Conservation (phyloP, 1,140 invertebrate species). For the Drepana arcuata region DNA sequence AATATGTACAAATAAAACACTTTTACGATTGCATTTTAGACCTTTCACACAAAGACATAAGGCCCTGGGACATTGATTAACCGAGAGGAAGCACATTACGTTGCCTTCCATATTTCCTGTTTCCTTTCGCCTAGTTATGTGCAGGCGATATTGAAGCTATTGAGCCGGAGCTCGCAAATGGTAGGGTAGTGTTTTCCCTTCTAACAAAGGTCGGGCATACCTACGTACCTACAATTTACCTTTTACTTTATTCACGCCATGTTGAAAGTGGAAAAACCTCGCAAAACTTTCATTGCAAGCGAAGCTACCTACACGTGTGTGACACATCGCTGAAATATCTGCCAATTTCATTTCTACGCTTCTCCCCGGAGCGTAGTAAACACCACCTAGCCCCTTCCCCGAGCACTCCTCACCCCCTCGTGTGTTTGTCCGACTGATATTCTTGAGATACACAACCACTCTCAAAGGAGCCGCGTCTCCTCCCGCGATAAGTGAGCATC, state of each 20-base stretch:
- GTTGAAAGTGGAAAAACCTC: slow-evolving; percentile 40
- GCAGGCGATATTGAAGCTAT: too few species aligned
- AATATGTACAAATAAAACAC: too few species aligned
- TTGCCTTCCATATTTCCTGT: slow-evolving; percentile 10
- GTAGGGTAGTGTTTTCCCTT: too few species aligned
- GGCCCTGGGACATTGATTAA: slow-evolving; percentile 5
- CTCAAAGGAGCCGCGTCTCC: slow-evolving; percentile 14
- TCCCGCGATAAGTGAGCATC: not conserved
- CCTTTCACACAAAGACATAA: slow-evolving; percentile 1
- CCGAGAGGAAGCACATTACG: slow-evolving; percentile 7
- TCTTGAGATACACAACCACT: slow-evolving; percentile 42
- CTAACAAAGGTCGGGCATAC: too few species aligned
- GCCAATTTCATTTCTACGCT: slow-evolving; percentile 59
- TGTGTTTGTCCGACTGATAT: slow-evolving; percentile 51
- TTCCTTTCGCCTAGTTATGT: too few species aligned
- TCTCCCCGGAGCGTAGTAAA: slow-evolving; percentile 59
- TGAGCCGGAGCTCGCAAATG: too few species aligned
- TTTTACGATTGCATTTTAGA: too few species aligned
- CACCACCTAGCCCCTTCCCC: slow-evolving; percentile 27
- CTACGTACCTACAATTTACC: slow-evolving; percentile 14
- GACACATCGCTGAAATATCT: slow-evolving; percentile 51
- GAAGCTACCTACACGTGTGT: slow-evolving; percentile 37
- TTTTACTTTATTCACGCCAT: slow-evolving; percentile 34
- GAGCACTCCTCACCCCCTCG: slow-evolving; percentile 14
- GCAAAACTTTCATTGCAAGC: slow-evolving; percentile 45